These are phyloP conservation scores for Anhinga rufa DNA, from an alignment of 2,113 vertebrate genomes.

Conservation along the genomic window DNA sequence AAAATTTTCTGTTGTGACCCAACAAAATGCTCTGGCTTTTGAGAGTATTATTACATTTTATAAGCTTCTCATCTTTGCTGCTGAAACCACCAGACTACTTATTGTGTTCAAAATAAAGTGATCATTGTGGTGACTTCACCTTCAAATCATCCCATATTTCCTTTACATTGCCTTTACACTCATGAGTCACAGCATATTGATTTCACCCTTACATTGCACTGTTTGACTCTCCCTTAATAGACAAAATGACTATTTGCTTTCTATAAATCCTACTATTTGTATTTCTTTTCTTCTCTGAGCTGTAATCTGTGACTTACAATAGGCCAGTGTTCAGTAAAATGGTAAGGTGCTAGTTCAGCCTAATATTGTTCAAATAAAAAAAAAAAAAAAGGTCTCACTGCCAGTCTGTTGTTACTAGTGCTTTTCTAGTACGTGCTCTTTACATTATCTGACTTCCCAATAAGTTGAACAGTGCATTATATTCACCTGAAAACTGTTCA, in stretches of 20 bases:
- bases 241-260: constrained; percentile 31
- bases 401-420: neutral
- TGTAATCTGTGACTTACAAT: constrained; percentile 18
- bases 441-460: constrained; percentile 6
- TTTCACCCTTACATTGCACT: neutral
- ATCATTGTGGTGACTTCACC: neutral
- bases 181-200: constrained; percentile 21
- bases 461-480: neutral
- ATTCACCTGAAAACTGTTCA: neutral
- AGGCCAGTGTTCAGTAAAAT: neutral
- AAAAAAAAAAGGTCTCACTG: neutral
- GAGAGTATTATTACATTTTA: neutral
- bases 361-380: neutral
- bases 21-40: neutral
- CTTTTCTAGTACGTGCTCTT: neutral
- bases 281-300: neutral
- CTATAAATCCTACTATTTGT: neutral
- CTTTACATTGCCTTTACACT: constrained; percentile 6
- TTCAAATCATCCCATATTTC: constrained; percentile 8
- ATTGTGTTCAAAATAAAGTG: constrained; percentile 13
- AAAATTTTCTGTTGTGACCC: neutral
- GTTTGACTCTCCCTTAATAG: constrained; percentile 16
- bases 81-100: neutral
- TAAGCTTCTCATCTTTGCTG: neutral
- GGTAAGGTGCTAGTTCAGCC: neutral